phyloP scores from a whole-genome alignment of 2,888 invertebrate genomes.

The Drosophila prostipennis region DNA sequence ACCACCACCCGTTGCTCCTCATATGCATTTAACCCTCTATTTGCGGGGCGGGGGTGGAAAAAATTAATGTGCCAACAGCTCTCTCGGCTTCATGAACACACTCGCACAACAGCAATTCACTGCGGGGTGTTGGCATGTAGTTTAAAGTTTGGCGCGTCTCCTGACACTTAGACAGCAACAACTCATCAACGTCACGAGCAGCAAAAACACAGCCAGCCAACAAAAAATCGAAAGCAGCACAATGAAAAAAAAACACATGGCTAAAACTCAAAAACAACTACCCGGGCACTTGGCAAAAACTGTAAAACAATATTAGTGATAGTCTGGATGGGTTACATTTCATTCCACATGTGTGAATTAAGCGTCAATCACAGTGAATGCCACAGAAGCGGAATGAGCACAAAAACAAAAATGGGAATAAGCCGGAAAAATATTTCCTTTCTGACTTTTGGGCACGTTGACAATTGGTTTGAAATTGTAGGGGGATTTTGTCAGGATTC shows the following conservation, averaged over 20 bases:
- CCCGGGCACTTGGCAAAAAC: slow-evolving; percentile 44
- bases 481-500: slow-evolving; percentile 1
- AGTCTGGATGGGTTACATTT: slow-evolving; percentile 44
- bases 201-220: slow-evolving; percentile 26
- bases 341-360: slow-evolving; percentile 52
- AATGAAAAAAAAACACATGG: slow-evolving; percentile 16
- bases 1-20: not conserved
- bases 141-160: slow-evolving; percentile 80
- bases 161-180: slow-evolving; percentile 80
- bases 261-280: slow-evolving; percentile 46
- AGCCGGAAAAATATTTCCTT: slow-evolving; percentile 5
- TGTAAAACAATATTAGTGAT: slow-evolving; percentile 72
- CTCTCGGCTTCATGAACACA: slow-evolving; percentile 22
- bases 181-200: slow-evolving; percentile 78
- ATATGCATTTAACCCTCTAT: slow-evolving; percentile 20
- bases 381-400: slow-evolving; percentile 15
- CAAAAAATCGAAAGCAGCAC: slow-evolving; percentile 12
- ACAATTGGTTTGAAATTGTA: slow-evolving; percentile 1
- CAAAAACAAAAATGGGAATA: not conserved
- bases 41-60: slow-evolving; percentile 21
- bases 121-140: slow-evolving; percentile 71
- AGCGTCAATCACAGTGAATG: slow-evolving; percentile 42
- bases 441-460: slow-evolving; percentile 3
- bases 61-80: slow-evolving; percentile 72
- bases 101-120: slow-evolving; percentile 62